Base-by-base conservation (phyloP, 1,140 invertebrate species). In the Bombus terrestris region DNA sequence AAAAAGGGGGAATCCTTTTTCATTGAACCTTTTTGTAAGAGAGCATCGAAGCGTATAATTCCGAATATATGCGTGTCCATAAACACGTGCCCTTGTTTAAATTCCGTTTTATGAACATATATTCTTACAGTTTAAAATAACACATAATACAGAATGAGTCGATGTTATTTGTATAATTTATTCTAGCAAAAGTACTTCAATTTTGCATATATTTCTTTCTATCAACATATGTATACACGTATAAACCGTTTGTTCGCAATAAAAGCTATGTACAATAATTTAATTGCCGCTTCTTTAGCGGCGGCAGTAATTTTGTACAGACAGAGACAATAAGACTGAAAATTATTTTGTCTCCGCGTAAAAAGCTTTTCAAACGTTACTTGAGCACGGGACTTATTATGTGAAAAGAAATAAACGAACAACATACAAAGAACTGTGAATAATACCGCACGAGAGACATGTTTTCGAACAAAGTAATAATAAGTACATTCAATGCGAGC, bases 401-500 rank as follows among this genome's bases (percentile, higher is more conserved):
- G 41, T 1, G 39, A 76, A 37, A 53, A 28, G 22, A 73, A 80
- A 43, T 15, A 25, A 76, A 76, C 12, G 18, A 53, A 62, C 1
- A 28, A 78, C 72, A 47, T 28, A 15, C 25, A 35, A 80, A 59
- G 53, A 62, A 37, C 5, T 41, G n/a, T 25, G 53, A 59, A 69
- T 32, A 57, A 68, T 43, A 57, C 37, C 69, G 9, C 22, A 25
- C 25, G 39, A n/a, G 15, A 66, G n/a, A 41, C 64, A 78, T 66
- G 35, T 80, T 86, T 72, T 69, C n/a, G 71, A 41, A 53, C 37
- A 47, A 53, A 53, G 18, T 86, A 53, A 86, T 86, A 59, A 59
- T 76, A 89, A 89, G 87, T 89, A 89, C 88, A 89, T 83, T 83
- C 15, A 39, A 72, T n/a, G 39, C 37, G 53, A 82, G 37, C n/a